These are phyloP conservation scores for Microtus oregoni DNA, from an alignment of 2,113 vertebrate genomes.

Conservation along the genomic window DNA sequence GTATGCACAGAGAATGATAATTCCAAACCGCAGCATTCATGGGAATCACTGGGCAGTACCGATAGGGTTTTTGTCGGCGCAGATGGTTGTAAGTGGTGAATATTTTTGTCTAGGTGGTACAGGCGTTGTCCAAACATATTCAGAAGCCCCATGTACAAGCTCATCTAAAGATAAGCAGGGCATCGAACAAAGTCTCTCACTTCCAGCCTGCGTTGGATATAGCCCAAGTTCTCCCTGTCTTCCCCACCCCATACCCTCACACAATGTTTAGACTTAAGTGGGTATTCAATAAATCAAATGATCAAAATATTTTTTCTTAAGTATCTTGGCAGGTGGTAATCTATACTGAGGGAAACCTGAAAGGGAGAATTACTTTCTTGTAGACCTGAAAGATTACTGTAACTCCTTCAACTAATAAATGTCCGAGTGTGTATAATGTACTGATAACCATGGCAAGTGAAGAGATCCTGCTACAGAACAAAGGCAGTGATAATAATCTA, in stretches of 20 bases:
- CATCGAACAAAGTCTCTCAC: not conserved
- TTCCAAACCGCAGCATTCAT: not conserved
- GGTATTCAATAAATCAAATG: not conserved
- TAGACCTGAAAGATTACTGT: not conserved
- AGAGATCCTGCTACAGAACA: not conserved
- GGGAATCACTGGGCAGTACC: not conserved
- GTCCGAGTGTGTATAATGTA: not conserved
- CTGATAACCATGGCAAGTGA: not conserved
- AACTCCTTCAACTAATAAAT: constrained; percentile 23
- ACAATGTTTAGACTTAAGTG: not conserved
- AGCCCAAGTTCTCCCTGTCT: not conserved
- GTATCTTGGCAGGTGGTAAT: not conserved
- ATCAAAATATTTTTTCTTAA: not conserved
- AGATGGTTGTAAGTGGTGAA: not conserved
- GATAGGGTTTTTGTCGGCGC: not conserved
- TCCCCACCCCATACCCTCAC: not conserved
- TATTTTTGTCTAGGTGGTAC: not conserved
- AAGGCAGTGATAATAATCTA: not conserved
- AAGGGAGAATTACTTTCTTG: not conserved
- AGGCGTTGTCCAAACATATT: not conserved
- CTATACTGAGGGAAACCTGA: not conserved
- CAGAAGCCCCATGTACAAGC: not conserved
- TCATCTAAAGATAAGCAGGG: not conserved
- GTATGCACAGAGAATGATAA: not conserved
- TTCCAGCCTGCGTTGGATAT: not conserved